These are phyloP conservation scores for Corapipo altera DNA, from an alignment of 2,113 vertebrate species.

Conservation along the genomic window DNA sequence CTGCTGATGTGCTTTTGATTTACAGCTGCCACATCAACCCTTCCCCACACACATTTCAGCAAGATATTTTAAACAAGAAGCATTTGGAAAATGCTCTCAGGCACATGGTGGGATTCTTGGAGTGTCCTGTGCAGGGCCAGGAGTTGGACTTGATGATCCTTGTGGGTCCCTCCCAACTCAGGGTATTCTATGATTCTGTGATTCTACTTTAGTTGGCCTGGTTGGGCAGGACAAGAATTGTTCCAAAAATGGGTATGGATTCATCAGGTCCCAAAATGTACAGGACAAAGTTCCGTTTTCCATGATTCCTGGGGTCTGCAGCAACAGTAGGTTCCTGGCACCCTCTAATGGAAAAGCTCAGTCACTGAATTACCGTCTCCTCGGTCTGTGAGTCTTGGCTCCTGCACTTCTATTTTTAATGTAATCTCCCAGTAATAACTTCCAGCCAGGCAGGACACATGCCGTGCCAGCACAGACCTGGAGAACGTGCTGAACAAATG, in stretches of 20 bases:
- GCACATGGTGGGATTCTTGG: no score
- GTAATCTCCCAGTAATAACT: neutral
- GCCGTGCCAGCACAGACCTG: neutral
- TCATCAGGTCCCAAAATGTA: neutral
- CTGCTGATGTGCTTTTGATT: neutral
- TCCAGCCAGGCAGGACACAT: neutral
- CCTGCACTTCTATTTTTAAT: constrained; percentile 23
- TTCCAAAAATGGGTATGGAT: neutral
- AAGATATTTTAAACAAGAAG: neutral
- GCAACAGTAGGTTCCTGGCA: constrained; percentile 53
- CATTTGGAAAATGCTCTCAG: no score
- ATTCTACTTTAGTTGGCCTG: neutral
- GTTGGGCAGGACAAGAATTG: neutral
- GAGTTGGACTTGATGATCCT: neutral
- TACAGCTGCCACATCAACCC: neutral
- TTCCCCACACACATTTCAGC: neutral
- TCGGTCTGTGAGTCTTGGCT: neutral
- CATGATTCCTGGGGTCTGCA: neutral
- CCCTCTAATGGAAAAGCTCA: constrained; percentile 64
- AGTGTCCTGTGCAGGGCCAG: neutral
- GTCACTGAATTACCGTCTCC: constrained; percentile 10
- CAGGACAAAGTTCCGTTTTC: neutral
- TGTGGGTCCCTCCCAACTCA: neutral
- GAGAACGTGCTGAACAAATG: constrained; percentile 30
- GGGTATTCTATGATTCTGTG: neutral